Conservation (phyloP, 2,888 invertebrate genomes). For the Andricus curvator region DNA sequence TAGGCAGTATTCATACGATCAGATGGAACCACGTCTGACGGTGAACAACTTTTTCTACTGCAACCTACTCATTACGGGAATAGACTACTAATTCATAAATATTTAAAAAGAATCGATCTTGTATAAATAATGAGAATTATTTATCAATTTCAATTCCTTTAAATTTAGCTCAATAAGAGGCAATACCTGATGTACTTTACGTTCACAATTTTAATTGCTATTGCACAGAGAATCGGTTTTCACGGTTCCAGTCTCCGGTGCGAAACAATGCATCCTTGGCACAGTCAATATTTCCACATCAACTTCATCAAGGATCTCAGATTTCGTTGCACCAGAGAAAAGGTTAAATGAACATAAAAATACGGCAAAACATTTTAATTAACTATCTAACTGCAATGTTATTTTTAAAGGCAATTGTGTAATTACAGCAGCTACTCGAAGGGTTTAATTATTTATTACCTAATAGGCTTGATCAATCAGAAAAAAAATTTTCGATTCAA, state of each 20-base stretch:
- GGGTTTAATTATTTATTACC: constrained; percentile 18
- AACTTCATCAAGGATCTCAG: constrained; percentile 3
- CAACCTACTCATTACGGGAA: too few relatives aligned
- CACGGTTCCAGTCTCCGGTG: constrained; percentile 8
- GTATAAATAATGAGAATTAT: not conserved
- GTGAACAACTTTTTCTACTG: not conserved
- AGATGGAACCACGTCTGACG: not conserved
- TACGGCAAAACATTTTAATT: not conserved
- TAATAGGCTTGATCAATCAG: not conserved
- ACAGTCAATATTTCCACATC: constrained; percentile 17
- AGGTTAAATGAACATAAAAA: not conserved
- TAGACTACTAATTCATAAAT: too few relatives aligned
- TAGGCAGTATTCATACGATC: too few relatives aligned
- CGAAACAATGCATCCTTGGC: constrained; percentile 25
- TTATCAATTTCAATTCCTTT: not conserved
- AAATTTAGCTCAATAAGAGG: not conserved
- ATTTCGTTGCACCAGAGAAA: constrained; percentile 25
- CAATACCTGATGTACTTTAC: not conserved
- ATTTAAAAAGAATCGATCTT: not conserved
- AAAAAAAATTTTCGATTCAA: too few relatives aligned
- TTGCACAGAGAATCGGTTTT: constrained; percentile 26
- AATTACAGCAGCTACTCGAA: not conserved
- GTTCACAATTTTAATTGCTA: constrained; percentile 8
- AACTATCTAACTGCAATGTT: not conserved
- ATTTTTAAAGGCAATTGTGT: not conserved